Percentiles rank a stretch among this genome's conserved stretches.
These are phyloP conservation scores for Lepidocolaptes lacrymiger DNA, from an alignment of 2,797 vertebrate genomes.

Conservation along the genomic window DNA sequence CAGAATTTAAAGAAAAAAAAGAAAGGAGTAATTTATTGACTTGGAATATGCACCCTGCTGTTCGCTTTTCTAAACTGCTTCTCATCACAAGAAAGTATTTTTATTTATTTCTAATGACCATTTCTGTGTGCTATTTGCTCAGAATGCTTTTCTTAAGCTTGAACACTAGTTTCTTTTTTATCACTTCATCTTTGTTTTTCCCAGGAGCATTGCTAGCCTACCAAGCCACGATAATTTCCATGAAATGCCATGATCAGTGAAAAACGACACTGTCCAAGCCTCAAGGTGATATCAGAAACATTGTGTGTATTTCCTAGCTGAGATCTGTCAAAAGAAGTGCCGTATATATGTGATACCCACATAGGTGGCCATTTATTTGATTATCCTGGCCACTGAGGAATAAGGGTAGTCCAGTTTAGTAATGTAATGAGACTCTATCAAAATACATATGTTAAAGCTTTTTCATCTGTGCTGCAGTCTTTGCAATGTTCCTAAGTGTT, in stretches of 20 bases:
- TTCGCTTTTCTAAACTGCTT: background rate
- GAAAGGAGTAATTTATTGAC: background rate
- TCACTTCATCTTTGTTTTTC: background rate
- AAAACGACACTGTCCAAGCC: background rate
- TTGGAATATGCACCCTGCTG: background rate
- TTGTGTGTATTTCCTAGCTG: background rate
- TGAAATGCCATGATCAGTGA: background rate
- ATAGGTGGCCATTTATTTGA: background rate
- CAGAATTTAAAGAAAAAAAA: background rate
- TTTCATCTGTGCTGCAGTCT: constrained; percentile 19
- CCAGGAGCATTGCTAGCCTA: background rate
- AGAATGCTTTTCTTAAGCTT: background rate
- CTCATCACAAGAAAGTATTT: background rate
- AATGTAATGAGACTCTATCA: background rate
- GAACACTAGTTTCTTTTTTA: background rate
- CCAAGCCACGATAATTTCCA: background rate
- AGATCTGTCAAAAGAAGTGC: background rate
- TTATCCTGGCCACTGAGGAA: background rate
- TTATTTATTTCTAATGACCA: background rate
- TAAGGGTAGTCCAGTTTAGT: background rate
- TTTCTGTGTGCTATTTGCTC: background rate
- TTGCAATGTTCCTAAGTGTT: background rate
- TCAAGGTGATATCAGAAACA: background rate
- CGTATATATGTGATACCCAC: background rate
- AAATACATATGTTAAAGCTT: background rate